Percentiles rank a stretch among this genome's conserved stretches.
Conservation (phyloP, 1,140 invertebrate genomes). For the Teleopsis dalmanni region DNA sequence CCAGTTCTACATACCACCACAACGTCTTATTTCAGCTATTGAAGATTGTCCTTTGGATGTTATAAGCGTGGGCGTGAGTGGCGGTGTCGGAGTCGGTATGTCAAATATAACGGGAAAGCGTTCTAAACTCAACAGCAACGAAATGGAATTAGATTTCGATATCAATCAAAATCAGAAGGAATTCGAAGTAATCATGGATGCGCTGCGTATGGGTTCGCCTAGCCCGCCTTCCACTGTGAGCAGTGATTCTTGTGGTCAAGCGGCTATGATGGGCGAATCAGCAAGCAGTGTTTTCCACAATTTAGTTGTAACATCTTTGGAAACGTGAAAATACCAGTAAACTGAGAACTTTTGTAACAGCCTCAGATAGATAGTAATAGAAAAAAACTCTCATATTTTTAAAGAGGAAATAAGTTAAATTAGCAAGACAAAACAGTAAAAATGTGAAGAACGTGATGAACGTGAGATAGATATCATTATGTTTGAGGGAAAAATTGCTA, state of each 20-base stretch:
- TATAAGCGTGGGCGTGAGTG: slow-evolving; percentile 10
- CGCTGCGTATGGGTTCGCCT: slow-evolving; percentile 41
- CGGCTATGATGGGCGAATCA: slow-evolving; percentile 62
- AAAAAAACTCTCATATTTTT: not conserved
- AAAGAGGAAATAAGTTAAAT: not conserved
- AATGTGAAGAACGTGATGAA: too few relatives aligned
- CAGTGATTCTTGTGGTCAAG: slow-evolving; percentile 54
- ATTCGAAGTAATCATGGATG: slow-evolving; percentile 46
- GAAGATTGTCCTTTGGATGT: slow-evolving; percentile 48
- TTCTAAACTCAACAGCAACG: slow-evolving; percentile 13
- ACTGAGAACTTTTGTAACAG: not conserved
- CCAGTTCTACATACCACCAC: slow-evolving; percentile 65
- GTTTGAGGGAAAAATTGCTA: too few relatives aligned
- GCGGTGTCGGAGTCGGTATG: not conserved
- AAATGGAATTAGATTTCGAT: slow-evolving; percentile 42
- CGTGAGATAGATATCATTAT: too few relatives aligned
- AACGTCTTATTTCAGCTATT: slow-evolving; percentile 58
- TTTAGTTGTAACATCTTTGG: slow-evolving; percentile 57
- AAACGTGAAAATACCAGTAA: slow-evolving; percentile 51
- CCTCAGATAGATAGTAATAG: not conserved
- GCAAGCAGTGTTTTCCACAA: slow-evolving; percentile 61
- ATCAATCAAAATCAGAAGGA: slow-evolving; percentile 44
- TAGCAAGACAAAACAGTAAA: too few relatives aligned
- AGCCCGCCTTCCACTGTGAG: slow-evolving; percentile 43
- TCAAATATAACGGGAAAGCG: slow-evolving; percentile 15